Base-by-base conservation (phyloP, 2,113 vertebrate genomes). In the Trichomycterus rosablanca region DNA sequence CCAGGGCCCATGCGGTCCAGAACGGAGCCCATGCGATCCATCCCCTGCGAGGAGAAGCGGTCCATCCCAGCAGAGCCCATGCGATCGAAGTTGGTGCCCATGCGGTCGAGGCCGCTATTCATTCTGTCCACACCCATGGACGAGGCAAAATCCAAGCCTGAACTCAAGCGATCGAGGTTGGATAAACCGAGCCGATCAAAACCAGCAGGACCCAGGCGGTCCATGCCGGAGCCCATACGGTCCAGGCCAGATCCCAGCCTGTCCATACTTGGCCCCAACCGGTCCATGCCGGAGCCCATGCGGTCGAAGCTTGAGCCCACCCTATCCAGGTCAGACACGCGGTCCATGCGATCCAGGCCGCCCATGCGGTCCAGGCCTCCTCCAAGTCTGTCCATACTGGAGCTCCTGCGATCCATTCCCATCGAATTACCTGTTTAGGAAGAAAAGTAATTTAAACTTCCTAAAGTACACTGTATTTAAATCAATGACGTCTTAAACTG, bases 1-100 rank as follows among this genome's bases (percentile, higher is more conserved):
- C 78, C 76, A 80, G 89, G 78, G 72, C 92, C 93, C 92, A 97
- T 96, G 6, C 93, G 88, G 64, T 97, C 94, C 74, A 98, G 90
- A 14, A 87, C 88, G 1, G 92, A 88, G 3, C 87, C 89, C 86
- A 89, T 86, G 49, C 87, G 84, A 68, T 94, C 93, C 34, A 97
- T 83, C 19, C 91, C 87, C 0, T 89, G 77, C 0, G 83, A 63
- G 2, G 84, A 74, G 16, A 87, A 87, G 34, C 87, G 87, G 50
- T 89, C 86, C 0, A 88, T 63, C 9, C 84, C 66, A 35, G 51
- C 63, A 1, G 74, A 60, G 22, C 75, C 70, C 62, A 78, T 67
- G 19, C 77, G 75, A 43, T 77, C 77, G 19, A 79, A 77, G 75
- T 64, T 74, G 30, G 73, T 76, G 12, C 84, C 83, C 68, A 89